phyloP scores from a whole-genome alignment of 1,140 invertebrate species.

The Drosophila pseudoobscura region DNA sequence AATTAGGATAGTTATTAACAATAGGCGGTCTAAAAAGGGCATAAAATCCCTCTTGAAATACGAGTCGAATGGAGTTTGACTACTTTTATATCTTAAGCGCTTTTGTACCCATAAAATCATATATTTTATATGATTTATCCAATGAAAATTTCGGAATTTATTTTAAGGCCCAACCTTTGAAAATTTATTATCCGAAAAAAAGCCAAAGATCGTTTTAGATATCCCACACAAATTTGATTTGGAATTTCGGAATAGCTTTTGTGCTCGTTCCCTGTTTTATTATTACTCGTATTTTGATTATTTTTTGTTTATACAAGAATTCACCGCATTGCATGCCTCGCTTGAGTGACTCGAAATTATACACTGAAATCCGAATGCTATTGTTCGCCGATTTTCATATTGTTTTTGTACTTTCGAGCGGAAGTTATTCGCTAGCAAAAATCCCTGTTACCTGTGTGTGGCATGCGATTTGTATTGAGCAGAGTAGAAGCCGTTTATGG shows the following conservation, averaged over 20 bases:
- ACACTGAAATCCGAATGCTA: constrained; percentile 43
- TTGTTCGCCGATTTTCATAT: constrained; percentile 37
- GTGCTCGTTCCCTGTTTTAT: constrained; percentile 24
- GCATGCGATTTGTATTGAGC: constrained; percentile 43
- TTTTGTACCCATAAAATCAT: no score
- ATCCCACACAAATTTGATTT: constrained; percentile 4
- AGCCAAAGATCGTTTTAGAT: not conserved
- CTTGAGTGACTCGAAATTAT: constrained; percentile 52
- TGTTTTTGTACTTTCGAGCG: constrained; percentile 35
- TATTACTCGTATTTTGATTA: constrained; percentile 8
- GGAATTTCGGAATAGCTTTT: constrained; percentile 9
- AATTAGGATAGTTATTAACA: no score
- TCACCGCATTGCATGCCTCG: constrained; percentile 55
- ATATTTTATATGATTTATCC: no score
- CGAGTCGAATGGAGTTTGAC: no score
- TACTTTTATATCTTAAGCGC: no score
- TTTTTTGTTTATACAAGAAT: constrained; percentile 36
- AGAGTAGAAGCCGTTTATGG: constrained; percentile 7
- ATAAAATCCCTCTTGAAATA: no score
- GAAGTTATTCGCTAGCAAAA: constrained; percentile 58
- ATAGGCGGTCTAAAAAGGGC: no score
- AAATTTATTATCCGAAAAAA: no score
- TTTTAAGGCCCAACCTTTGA: no score
- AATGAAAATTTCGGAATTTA: no score
- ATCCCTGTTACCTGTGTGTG: constrained; percentile 40